Evolutionary conservation across 2,888 invertebrate genomes (phyloP).

Genomic region (Griposia aprilina): DNA sequence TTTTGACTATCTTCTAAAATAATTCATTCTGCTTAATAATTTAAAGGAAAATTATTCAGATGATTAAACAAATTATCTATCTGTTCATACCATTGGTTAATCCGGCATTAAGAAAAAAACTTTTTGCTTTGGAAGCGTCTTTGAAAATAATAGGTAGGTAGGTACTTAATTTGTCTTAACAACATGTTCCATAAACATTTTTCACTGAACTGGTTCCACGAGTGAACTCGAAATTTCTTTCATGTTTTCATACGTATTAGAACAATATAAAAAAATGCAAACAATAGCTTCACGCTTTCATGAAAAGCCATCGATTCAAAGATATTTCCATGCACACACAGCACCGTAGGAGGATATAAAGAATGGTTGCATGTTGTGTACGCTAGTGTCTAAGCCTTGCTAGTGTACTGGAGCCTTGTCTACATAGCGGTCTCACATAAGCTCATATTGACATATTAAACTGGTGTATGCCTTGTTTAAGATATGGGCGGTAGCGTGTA

Average conservation of each 20-base stretch:
- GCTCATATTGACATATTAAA: slow-evolving; percentile 57
- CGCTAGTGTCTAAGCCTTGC: slow-evolving; percentile 7
- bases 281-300: neutral
- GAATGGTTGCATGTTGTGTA: slow-evolving; percentile 14
- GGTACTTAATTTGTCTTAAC: neutral
- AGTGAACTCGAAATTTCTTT: slow-evolving; percentile 4
- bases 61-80: neutral
- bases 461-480: slow-evolving; percentile 8
- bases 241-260: neutral
- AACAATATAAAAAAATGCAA: slow-evolving; percentile 16
- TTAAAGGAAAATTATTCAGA: neutral
- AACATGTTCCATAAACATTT: slow-evolving; percentile 6
- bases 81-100: too few relatives aligned
- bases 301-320: slow-evolving; percentile 3
- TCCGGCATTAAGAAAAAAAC: too few relatives aligned
- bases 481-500: slow-evolving; percentile 22
- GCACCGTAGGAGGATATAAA: slow-evolving; percentile 5
- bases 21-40: neutral
- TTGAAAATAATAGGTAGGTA: slow-evolving; percentile 7
- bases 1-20: neutral
- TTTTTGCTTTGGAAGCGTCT: neutral
- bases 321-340: slow-evolving; percentile 12
- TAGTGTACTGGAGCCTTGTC: slow-evolving; percentile 21
- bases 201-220: neutral
- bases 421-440: slow-evolving; percentile 31